Percentiles rank a stretch among this genome's conserved stretches.
Evolutionary conservation across 2,888 invertebrate species (phyloP).

Genomic region (Aphrophora alni): DNA sequence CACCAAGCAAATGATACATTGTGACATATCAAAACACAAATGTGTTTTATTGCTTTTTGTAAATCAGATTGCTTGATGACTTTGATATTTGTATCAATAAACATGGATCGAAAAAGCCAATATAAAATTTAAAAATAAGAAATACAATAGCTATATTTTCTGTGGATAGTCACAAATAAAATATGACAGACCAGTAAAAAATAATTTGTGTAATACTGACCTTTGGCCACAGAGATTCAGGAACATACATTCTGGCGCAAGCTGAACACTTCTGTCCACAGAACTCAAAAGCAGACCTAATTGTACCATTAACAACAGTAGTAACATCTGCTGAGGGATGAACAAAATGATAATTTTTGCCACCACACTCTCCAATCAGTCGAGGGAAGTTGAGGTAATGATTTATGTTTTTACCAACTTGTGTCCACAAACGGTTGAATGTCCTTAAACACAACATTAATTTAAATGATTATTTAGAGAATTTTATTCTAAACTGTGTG

Average conservation of each 20-base stretch:
- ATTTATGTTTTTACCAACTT: slow-evolving; percentile 87
- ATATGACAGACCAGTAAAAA: too few relatives aligned
- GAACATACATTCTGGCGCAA: slow-evolving; percentile 95
- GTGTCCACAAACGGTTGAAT: slow-evolving; percentile 91
- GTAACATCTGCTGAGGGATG: slow-evolving; percentile 89
- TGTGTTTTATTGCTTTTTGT: too few relatives aligned
- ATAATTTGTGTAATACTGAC: slow-evolving; percentile 60
- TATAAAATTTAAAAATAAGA: too few relatives aligned
- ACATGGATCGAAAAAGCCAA: too few relatives aligned
- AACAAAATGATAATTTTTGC: slow-evolving; percentile 98
- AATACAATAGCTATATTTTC: too few relatives aligned
- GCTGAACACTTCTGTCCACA: slow-evolving; percentile 99
- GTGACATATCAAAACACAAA: too few relatives aligned
- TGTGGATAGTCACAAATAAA: too few relatives aligned
- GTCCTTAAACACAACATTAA: slow-evolving; percentile 68
- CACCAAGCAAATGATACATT: too few relatives aligned
- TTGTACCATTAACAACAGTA: slow-evolving; percentile 82
- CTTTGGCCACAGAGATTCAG: slow-evolving; percentile 83
- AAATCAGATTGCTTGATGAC: too few relatives aligned
- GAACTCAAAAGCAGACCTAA: slow-evolving; percentile 94
- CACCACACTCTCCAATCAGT: slow-evolving; percentile 96
- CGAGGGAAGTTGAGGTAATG: slow-evolving; percentile 90
- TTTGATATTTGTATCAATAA: too few relatives aligned
- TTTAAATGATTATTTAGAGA: too few relatives aligned
- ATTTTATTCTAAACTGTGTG: too few relatives aligned